These are phyloP conservation scores for Bubo blakistoni DNA, from an alignment of 2,113 vertebrate genomes.

Conservation along the genomic window DNA sequence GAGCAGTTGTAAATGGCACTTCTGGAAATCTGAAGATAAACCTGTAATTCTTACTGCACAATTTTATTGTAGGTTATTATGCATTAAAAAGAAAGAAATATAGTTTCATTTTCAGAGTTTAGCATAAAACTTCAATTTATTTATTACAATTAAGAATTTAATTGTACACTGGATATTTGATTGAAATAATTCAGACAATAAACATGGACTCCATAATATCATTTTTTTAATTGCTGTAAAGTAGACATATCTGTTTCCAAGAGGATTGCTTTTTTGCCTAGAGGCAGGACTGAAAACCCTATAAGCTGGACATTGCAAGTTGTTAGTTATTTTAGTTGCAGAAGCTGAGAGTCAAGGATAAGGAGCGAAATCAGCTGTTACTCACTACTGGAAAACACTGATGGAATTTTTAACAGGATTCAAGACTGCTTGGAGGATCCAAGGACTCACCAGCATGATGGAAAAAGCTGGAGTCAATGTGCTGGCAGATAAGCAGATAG, in stretches of 20 bases:
- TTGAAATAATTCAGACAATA: not conserved
- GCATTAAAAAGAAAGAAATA: not conserved
- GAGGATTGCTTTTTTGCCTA: not conserved
- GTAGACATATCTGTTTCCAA: not conserved
- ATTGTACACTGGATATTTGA: not conserved
- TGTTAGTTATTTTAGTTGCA: not conserved
- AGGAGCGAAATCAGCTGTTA: not conserved
- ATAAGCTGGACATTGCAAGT: not conserved
- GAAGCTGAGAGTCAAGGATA: not conserved
- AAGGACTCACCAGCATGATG: not conserved
- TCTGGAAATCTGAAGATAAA: not conserved
- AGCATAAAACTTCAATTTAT: not conserved
- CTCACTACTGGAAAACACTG: not conserved
- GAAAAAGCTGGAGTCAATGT: not conserved
- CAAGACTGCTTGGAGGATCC: not conserved
- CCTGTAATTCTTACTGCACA: not conserved
- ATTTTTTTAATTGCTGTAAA: not conserved
- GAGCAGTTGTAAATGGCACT: not conserved
- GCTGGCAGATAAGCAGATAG: not conserved
- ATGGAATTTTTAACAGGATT: not conserved
- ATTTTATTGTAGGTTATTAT: not conserved
- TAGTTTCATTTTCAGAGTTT: not conserved
- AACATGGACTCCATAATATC: not conserved
- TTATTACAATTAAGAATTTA: not conserved
- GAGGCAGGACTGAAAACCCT: not conserved